phyloP scores from a whole-genome alignment of 1,140 invertebrate species.

The Scaptomyza graminum region DNA sequence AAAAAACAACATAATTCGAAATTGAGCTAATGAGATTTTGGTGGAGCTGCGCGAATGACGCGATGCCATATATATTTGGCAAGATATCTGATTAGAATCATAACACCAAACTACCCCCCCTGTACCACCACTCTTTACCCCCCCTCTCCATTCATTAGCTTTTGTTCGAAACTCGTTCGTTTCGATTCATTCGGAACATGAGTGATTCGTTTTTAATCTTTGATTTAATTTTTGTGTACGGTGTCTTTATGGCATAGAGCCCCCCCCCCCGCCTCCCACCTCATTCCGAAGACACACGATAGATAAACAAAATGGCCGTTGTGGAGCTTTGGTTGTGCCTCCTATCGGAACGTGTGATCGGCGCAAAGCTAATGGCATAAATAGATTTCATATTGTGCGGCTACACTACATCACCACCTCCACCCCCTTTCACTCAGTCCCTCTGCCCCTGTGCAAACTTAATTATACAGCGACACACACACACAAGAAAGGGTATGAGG shows the following conservation, averaged over 20 bases:
- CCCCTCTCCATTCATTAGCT: not conserved
- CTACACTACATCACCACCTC: not conserved
- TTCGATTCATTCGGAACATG: slow-evolving; percentile 67
- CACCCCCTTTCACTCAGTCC: not conserved
- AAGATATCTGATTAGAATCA: slow-evolving; percentile 57
- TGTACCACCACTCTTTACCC: no score
- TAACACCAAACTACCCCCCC: slow-evolving; percentile 26
- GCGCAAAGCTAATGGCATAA: slow-evolving; percentile 79
- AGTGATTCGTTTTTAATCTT: slow-evolving; percentile 80
- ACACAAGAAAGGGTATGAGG: slow-evolving; percentile 14
- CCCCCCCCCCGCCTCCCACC: not conserved
- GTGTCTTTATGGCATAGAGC: slow-evolving; percentile 14
- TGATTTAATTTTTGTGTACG: slow-evolving; percentile 64
- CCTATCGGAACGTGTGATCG: slow-evolving; percentile 67
- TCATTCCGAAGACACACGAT: slow-evolving; percentile 27
- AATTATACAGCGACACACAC: slow-evolving; percentile 65
- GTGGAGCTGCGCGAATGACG: slow-evolving; percentile 54
- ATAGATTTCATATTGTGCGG: slow-evolving; percentile 77
- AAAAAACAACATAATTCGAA: slow-evolving; percentile 53
- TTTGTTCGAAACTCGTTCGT: slow-evolving; percentile 35
- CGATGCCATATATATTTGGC: slow-evolving; percentile 42
- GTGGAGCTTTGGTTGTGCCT: slow-evolving; percentile 11
- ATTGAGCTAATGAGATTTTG: slow-evolving; percentile 75
- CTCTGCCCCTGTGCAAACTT: slow-evolving; percentile 48
- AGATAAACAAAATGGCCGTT: slow-evolving; percentile 64